phyloP scores from a whole-genome alignment of 2,113 vertebrate species.

The Zapornia atra region DNA sequence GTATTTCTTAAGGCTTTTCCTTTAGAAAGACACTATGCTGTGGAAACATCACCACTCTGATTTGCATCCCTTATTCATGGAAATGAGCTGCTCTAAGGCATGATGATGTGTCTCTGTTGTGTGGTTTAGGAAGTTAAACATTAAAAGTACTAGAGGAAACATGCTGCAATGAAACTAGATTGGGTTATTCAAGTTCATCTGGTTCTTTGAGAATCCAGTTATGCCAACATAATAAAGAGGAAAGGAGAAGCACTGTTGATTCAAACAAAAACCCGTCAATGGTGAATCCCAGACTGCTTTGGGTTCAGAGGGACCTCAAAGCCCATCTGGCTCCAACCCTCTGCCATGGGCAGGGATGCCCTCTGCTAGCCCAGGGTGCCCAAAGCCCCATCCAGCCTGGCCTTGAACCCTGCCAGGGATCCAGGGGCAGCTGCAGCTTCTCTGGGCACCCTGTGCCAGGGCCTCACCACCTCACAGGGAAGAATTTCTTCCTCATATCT shows the following conservation, averaged over 20 bases:
- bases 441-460: too few species aligned
- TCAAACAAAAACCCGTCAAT: neutral
- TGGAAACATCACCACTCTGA: neutral
- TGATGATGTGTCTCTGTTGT: neutral
- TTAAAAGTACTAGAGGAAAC: neutral
- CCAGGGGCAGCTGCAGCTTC: too few species aligned
- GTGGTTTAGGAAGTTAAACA: constrained; percentile 28
- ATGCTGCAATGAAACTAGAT: constrained; percentile 4
- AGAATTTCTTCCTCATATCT: too few species aligned
- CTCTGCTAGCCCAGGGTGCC: too few species aligned
- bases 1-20: constrained; percentile 13
- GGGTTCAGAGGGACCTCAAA: too few species aligned
- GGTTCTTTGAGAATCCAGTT: neutral
- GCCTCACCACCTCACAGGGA: too few species aligned
- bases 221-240: neutral
- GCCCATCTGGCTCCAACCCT: too few species aligned
- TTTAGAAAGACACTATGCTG: neutral
- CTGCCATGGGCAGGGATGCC: too few species aligned
- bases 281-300: neutral
- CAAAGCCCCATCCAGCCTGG: too few species aligned
- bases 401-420: too few species aligned
- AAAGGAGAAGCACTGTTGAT: neutral
- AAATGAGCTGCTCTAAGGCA: constrained; percentile 37
- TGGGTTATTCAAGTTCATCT: neutral
- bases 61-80: constrained; percentile 21